These are phyloP conservation scores for Actinemys pallida DNA, from an alignment of 2,113 vertebrate genomes.

Conservation along the genomic window DNA sequence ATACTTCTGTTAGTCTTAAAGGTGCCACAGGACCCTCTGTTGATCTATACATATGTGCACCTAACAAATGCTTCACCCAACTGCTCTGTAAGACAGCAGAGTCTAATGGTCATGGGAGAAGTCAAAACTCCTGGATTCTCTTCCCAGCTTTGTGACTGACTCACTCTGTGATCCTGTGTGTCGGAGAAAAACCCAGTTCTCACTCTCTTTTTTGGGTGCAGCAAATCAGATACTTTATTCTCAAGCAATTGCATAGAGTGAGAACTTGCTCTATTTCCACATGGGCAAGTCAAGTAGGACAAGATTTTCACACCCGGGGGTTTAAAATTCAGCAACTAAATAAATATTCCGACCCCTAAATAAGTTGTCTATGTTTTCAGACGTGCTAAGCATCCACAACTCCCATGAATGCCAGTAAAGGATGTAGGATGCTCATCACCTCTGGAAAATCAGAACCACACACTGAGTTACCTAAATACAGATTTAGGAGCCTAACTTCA, in stretches of 20 bases:
- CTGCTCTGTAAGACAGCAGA: neutral
- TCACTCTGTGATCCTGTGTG: neutral
- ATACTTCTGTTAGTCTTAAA: no score
- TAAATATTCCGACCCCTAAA: neutral
- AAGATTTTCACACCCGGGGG: neutral
- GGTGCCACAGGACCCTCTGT: no score
- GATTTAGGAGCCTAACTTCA: neutral
- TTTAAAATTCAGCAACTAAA: neutral
- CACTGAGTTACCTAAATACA: neutral
- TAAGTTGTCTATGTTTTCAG: neutral
- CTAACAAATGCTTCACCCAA: neutral
- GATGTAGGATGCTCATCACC: neutral
- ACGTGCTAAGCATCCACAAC: neutral
- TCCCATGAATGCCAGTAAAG: neutral
- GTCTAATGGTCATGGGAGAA: neutral
- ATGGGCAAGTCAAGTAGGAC: neutral
- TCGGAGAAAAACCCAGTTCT: no score
- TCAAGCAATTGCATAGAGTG: no score
- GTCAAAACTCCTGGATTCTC: neutral
- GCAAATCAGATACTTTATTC: no score
- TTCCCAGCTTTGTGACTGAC: neutral
- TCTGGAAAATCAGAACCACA: neutral
- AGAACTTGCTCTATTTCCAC: no score
- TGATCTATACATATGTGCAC: neutral
- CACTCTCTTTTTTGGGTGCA: no score